These are phyloP conservation scores for Epistrophe eligans DNA, from an alignment of 2,888 invertebrate genomes.

Conservation along the genomic window DNA sequence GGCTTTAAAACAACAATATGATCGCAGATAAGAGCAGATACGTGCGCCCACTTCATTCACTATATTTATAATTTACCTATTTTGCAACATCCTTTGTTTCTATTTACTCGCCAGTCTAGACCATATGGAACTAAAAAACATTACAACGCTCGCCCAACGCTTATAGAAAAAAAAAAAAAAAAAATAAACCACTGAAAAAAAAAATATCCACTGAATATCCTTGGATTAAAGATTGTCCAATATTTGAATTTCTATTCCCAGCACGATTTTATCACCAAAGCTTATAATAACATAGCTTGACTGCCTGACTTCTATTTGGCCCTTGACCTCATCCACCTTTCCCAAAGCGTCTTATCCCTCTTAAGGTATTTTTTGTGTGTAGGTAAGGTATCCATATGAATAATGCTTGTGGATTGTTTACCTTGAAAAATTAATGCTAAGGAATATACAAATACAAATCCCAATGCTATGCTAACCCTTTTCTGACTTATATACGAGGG, in stretches of 20 bases:
- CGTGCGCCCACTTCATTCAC: no score
- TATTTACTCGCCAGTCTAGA: no score
- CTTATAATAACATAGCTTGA: conserved; percentile 16
- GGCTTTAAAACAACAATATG: no score
- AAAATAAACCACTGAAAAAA: conserved; percentile 11
- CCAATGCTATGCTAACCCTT: not conserved
- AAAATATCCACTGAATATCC: not conserved
- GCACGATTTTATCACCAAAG: conserved; percentile 44
- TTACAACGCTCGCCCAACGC: conserved; percentile 1
- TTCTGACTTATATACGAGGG: not conserved
- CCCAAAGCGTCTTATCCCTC: not conserved
- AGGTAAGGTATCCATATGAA: not conserved
- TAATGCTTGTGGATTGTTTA: conserved; percentile 4
- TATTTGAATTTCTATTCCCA: conserved; percentile 33
- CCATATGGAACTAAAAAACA: no score
- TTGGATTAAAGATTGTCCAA: not conserved
- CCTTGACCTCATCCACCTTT: conserved; percentile 14
- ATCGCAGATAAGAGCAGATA: no score
- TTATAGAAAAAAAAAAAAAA: no score
- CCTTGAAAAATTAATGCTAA: not conserved
- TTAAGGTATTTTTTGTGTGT: not conserved
- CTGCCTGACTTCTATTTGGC: not conserved
- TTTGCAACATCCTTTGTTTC: no score
- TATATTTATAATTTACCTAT: no score
- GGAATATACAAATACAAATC: not conserved